Evolutionary conservation across 2,888 invertebrate species (phyloP).

Genomic region (Rhogogaster chlorosoma): DNA sequence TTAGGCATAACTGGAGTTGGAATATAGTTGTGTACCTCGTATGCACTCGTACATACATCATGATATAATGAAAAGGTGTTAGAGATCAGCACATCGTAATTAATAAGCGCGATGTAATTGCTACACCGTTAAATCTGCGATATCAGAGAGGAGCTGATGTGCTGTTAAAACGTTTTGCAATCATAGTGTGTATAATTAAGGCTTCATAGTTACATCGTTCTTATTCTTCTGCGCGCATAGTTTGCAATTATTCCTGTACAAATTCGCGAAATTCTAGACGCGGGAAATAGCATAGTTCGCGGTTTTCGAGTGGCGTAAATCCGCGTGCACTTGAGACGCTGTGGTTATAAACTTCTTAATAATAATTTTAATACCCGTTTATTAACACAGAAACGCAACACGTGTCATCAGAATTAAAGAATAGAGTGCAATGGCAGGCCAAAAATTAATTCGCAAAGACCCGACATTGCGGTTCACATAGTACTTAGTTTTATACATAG

Average conservation of each 20-base stretch:
- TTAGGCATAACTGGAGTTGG: background rate
- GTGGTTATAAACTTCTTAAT: conserved; percentile 47
- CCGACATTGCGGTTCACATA: background rate
- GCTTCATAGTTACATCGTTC: conserved; percentile 67
- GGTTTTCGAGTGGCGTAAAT: conserved; percentile 44
- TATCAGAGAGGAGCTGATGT: background rate
- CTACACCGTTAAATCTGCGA: conserved; percentile 18
- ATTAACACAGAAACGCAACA: conserved; percentile 43
- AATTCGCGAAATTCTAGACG: conserved; percentile 68
- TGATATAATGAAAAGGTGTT: background rate
- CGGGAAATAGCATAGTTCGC: conserved; percentile 56
- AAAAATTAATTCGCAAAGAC: conserved; percentile 1
- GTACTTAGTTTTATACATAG: background rate
- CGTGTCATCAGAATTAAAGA: conserved; percentile 41
- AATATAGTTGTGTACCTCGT: background rate
- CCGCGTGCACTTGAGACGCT: conserved; percentile 52
- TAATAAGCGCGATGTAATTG: conserved; percentile 32
- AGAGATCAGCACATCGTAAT: conserved; percentile 7
- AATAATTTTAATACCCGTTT: conserved; percentile 50
- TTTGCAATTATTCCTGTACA: conserved; percentile 70
- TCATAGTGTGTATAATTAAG: conserved; percentile 62
- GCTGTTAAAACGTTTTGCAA: conserved; percentile 58
- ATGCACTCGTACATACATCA: background rate
- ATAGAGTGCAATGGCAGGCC: background rate
- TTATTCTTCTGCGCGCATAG: conserved; percentile 38